Evolutionary conservation across 92 coral and sea anemone species (phyloP).

Genomic region (Parazoanthus atlanticus): DNA sequence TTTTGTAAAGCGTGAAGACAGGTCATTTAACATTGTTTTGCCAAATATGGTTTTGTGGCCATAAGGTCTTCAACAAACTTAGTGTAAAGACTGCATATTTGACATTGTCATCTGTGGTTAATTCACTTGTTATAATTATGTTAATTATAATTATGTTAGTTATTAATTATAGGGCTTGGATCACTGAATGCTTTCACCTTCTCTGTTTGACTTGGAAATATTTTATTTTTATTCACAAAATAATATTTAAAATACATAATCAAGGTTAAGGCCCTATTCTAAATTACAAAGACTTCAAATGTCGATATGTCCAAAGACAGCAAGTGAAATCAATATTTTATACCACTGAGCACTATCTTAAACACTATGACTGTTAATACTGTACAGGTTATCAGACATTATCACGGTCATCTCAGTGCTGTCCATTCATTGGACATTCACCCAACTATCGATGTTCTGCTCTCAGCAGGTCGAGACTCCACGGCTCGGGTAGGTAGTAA

Average conservation of each 20-base stretch:
- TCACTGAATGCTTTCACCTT: too few relatives aligned
- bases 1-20: neutral
- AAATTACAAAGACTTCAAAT: too few relatives aligned
- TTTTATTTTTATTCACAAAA: too few relatives aligned
- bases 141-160: too few relatives aligned
- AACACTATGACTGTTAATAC: neutral
- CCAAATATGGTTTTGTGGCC: neutral
- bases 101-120: neutral
- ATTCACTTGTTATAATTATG: too few relatives aligned
- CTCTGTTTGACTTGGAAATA: too few relatives aligned
- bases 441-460: slow-evolving; percentile 94
- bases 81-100: too few relatives aligned
- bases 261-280: too few relatives aligned
- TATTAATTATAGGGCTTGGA: too few relatives aligned
- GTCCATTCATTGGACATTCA: slow-evolving; percentile 89
- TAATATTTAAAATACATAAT: too few relatives aligned
- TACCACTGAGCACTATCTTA: neutral
- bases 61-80: neutral
- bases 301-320: too few relatives aligned
- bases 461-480: slow-evolving; percentile 97
- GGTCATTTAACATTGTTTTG: neutral
- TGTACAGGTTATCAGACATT: slow-evolving; percentile 89
- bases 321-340: neutral
- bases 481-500: slow-evolving; percentile 84
- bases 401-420: slow-evolving; percentile 99